These are phyloP conservation scores for Aphelocoma californica DNA, from an alignment of 2,797 vertebrate genomes.

Conservation along the genomic window DNA sequence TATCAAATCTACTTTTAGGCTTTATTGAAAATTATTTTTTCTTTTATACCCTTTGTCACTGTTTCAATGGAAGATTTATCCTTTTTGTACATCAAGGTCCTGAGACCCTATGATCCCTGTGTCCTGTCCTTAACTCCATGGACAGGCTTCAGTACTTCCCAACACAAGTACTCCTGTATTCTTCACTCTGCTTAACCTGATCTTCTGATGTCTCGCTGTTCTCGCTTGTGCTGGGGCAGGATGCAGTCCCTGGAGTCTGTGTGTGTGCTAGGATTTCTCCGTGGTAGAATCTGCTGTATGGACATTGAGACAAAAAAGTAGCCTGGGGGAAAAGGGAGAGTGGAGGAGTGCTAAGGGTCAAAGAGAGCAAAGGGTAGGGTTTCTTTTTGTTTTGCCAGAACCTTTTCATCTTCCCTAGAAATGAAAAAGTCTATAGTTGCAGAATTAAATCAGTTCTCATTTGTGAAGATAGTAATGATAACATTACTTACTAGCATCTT, in stretches of 20 bases:
- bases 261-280: background rate
- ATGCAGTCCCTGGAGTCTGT: background rate
- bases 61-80: background rate
- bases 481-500: background rate
- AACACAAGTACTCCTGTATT: background rate
- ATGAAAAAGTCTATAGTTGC: background rate
- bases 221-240: background rate
- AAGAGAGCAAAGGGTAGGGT: background rate
- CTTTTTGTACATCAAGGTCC: background rate
- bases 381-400: background rate
- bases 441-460: background rate
- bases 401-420: background rate
- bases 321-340: background rate
- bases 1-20: background rate
- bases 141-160: background rate
- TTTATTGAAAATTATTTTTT: background rate
- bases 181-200: background rate
- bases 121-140: background rate
- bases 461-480: background rate
- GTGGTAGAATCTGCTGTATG: background rate
- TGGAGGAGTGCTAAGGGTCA: background rate
- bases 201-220: background rate
- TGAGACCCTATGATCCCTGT: accelerated
- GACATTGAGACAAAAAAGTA: background rate
- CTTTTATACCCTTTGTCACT: background rate